Evolutionary conservation across 2,113 vertebrate genomes (phyloP).

Genomic region (Caranx ignobilis): DNA sequence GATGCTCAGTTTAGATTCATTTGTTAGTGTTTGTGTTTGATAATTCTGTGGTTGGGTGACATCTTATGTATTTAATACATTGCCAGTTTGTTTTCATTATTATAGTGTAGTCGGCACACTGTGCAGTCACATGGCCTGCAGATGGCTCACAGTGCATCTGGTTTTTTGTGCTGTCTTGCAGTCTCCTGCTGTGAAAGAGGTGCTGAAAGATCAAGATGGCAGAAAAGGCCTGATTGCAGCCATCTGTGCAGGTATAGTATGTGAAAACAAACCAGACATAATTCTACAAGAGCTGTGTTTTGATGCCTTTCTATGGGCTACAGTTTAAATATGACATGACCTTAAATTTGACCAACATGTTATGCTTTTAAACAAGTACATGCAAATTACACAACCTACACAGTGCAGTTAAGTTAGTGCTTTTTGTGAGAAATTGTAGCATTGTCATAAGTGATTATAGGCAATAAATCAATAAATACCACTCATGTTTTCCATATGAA

Average conservation of each 20-base stretch:
- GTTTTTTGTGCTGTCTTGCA: conserved; percentile 69
- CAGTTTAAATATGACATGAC: conserved; percentile 13
- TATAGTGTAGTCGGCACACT: conserved; percentile 12
- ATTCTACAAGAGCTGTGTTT: neutral
- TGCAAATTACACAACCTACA: neutral
- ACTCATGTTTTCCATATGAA: conserved; percentile 2
- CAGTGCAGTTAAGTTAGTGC: neutral
- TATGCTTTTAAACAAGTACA: conserved; percentile 12
- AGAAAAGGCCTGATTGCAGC: conserved; percentile 96
- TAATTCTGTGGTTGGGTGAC: neutral
- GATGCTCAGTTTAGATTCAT: neutral
- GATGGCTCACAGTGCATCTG: conserved; percentile 61
- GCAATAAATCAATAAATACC: conserved; percentile 3
- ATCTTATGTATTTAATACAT: conserved; percentile 25
- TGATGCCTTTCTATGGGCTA: neutral
- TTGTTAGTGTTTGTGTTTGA: neutral
- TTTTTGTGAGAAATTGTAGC: conserved; percentile 1
- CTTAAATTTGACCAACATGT: conserved; percentile 12
- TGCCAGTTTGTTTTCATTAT: conserved; percentile 1
- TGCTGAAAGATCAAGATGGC: conserved; percentile 93
- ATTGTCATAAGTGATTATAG: neutral
- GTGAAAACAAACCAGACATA: conserved; percentile 37
- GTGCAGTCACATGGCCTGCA: conserved; percentile 23
- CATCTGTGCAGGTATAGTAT: conserved; percentile 93
- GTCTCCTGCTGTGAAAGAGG: conserved; percentile 92